Percentiles rank a stretch among this genome's conserved stretches.
phyloP scores from a whole-genome alignment of 2,888 invertebrate genomes.

The Alviniconcha strummeri region DNA sequence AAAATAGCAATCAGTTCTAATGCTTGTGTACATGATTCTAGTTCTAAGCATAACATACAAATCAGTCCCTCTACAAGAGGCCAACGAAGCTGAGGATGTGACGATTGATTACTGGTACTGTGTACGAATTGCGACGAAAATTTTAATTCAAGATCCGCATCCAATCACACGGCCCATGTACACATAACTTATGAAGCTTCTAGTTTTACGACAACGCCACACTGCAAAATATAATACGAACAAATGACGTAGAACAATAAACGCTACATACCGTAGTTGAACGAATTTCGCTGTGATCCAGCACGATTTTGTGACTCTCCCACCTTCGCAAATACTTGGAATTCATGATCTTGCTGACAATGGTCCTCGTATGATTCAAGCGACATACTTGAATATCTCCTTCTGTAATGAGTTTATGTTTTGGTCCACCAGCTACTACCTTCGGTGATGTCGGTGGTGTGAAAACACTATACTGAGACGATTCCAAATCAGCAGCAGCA shows the following conservation, averaged over 20 bases:
- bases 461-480: constrained; percentile 28
- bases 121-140: no score
- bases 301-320: constrained; percentile 84
- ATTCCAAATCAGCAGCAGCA: constrained; percentile 35
- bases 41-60: no score
- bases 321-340: constrained; percentile 85
- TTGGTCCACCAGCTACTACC: constrained; percentile 59
- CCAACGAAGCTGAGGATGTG: no score
- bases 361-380: constrained; percentile 85
- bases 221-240: neutral
- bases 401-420: constrained; percentile 82
- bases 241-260: neutral
- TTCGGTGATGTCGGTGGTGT: constrained; percentile 42
- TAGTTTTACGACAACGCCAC: neutral
- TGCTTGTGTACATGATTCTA: no score
- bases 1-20: no score
- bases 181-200: neutral
- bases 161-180: no score
- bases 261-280: constrained; percentile 82
- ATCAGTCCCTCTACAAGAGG: no score
- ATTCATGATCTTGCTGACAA: constrained; percentile 86
- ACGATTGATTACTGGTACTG: no score
- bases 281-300: constrained; percentile 81
- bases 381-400: constrained; percentile 85
- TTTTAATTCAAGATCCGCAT: no score